A percentile compares a stretch with the other conserved stretches of the same genome.
Evolutionary conservation across 2,888 invertebrate genomes (phyloP).

Genomic region (Ischnus inquisitorius): DNA sequence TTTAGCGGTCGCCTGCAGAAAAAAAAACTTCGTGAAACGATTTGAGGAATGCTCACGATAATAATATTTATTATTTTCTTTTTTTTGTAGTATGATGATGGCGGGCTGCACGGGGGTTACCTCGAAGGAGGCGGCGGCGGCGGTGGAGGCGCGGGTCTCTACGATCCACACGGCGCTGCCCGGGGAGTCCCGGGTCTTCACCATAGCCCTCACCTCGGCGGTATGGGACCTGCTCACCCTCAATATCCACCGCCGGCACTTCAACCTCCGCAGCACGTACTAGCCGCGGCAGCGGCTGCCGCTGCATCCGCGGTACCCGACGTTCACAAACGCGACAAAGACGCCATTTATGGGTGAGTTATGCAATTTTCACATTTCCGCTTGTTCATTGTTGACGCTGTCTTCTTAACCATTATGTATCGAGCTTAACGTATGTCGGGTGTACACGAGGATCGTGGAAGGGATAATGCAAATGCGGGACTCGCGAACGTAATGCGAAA

Average conservation of each 20-base stretch:
- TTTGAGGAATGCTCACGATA: not conserved
- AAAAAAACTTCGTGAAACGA: not conserved
- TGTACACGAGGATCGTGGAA: not conserved
- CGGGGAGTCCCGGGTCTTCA: conserved; percentile 87
- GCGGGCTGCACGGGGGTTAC: conserved; percentile 94
- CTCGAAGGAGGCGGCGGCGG: conserved; percentile 91
- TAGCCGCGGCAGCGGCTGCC: conserved; percentile 90
- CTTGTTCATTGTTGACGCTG: conserved; percentile 49
- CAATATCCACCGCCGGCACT: conserved; percentile 92
- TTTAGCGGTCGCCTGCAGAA: not conserved
- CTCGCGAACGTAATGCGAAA: not conserved
- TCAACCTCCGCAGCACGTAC: conserved; percentile 91
- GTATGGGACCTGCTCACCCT: conserved; percentile 87
- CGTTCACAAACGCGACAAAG: conserved; percentile 98
- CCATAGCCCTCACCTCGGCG: conserved; percentile 88
- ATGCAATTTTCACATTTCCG: conserved; percentile 66
- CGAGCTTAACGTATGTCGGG: not conserved
- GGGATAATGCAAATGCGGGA: not conserved
- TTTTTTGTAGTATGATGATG: conserved; percentile 94
- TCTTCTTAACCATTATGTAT: not conserved
- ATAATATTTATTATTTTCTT: conserved; percentile 34
- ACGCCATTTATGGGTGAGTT: conserved; percentile 99
- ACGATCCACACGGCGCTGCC: conserved; percentile 91
- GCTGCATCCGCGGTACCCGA: conserved; percentile 90
- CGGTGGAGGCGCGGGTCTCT: conserved; percentile 89